Conservation (phyloP, 2,113 vertebrate species). For the Ellobius talpinus region DNA sequence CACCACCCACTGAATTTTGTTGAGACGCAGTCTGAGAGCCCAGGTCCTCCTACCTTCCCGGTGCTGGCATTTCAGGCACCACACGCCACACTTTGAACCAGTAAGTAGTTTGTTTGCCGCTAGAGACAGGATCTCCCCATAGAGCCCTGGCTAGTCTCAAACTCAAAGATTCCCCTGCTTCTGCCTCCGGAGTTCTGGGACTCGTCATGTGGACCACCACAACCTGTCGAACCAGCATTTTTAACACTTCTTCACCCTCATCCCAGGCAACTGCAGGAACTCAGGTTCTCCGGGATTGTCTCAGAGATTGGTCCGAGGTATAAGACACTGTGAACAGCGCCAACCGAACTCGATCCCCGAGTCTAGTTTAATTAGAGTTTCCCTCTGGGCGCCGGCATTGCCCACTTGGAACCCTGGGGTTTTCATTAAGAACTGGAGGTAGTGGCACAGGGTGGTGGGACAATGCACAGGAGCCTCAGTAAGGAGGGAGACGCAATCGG, state of each 20-base stretch:
- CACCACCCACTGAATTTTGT: background rate
- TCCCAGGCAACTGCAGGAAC: background rate
- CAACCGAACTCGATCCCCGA: background rate
- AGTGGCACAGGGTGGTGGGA: background rate
- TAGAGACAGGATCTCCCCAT: background rate
- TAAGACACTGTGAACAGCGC: background rate
- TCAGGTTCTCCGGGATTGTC: background rate
- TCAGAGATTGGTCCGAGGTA: background rate
- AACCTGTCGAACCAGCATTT: background rate
- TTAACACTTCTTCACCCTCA: background rate
- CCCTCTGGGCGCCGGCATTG: background rate
- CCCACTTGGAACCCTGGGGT: background rate
- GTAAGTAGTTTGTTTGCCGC: background rate
- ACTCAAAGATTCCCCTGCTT: background rate
- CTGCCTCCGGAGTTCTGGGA: background rate
- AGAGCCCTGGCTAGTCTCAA: background rate
- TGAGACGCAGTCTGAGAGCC: background rate
- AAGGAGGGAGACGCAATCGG: background rate
- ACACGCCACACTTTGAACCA: background rate
- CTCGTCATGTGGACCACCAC: background rate
- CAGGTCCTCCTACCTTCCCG: background rate
- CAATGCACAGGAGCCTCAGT: background rate
- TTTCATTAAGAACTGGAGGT: background rate
- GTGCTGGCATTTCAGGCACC: background rate
- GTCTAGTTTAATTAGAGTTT: background rate